Evolutionary conservation across 1,140 invertebrate species (phyloP), one percentile per base, ranked within the genome.

Genomic region (Tribolium castaneum): DNA sequence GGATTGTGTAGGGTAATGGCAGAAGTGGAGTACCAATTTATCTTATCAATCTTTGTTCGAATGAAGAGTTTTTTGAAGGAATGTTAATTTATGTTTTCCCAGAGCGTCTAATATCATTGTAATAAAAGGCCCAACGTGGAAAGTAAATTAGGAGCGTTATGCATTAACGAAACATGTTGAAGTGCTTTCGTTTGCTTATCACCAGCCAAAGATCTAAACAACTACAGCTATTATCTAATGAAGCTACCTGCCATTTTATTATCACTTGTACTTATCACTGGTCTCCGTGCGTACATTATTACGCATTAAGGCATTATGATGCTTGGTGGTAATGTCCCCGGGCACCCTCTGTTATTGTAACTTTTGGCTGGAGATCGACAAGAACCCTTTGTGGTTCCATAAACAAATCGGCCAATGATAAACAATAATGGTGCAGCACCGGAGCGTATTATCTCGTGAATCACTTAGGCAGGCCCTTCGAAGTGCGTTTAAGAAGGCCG

Each of bases 221-320:
- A 66, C 59, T 66, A n/a, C 59, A 22, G 59, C 70, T 72, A 72
- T 72, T 72, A 72, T 72, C 70, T 72, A 72, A 72, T 72, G 70
- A 72, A 72, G 50, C 70, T 72, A 72, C 50, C 59, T 66, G 59
- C 59, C 59, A 66, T 72, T 72, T 72, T 72, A 72, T 72, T 72
- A 72, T 72, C 70, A 72, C 50, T 72, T 72, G 39, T 52, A 72
- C 70, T 72, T 72, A 72, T 72, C 70, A 52, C 70, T 16, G 50
- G 70, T 30, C 50, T 72, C 50, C 14, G 35, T 72, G 12, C 70
- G 70, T 50, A 52, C 70, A 72, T 72, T 72, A 72, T 72, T 50
- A 72, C 50, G 16, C 50, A 72, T 50, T 51, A 72, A 49, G 12
- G 50, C 22, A 72, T 52, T 72, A 51, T 30, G 25, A 30, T 50